Percentiles rank a stretch among this genome's conserved stretches.
phyloP scores from a whole-genome alignment of 2,888 invertebrate species.

The Stegophylla sp. region DNA sequence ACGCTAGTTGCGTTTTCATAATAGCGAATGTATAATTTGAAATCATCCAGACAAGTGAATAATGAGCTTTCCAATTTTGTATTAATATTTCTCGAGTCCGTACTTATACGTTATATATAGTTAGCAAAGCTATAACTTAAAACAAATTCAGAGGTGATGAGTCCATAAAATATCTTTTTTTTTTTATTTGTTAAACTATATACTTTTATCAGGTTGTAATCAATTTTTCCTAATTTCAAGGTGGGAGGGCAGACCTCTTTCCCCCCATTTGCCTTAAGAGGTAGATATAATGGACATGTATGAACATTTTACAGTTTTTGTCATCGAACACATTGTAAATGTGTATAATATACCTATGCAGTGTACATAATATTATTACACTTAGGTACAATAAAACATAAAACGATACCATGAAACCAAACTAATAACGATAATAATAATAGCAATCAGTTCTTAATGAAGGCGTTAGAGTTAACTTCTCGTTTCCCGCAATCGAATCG shows the following conservation, averaged over 20 bases:
- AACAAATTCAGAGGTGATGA: too few relatives aligned
- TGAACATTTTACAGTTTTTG: too few relatives aligned
- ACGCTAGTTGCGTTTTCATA: background rate
- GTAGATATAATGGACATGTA: too few relatives aligned
- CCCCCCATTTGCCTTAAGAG: too few relatives aligned
- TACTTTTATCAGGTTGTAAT: too few relatives aligned
- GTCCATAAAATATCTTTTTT: too few relatives aligned
- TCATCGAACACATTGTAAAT: too few relatives aligned
- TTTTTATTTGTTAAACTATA: too few relatives aligned
- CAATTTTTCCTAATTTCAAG: too few relatives aligned
- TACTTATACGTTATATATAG: background rate
- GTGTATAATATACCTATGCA: background rate
- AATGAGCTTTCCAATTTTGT: slow-evolving; percentile 11
- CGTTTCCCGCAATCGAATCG: background rate
- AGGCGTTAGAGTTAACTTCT: slow-evolving; percentile 2
- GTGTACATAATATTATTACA: too few relatives aligned
- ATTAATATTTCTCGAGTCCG: background rate
- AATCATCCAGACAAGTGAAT: background rate
- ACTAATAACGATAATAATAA: background rate
- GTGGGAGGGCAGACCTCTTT: too few relatives aligned
- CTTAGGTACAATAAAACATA: background rate
- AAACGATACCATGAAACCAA: background rate
- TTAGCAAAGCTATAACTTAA: too few relatives aligned
- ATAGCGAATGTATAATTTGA: background rate
- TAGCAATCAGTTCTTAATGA: slow-evolving; percentile 17